Conservation (phyloP, 2,113 vertebrate species). For the Saiga tatarica region DNA sequence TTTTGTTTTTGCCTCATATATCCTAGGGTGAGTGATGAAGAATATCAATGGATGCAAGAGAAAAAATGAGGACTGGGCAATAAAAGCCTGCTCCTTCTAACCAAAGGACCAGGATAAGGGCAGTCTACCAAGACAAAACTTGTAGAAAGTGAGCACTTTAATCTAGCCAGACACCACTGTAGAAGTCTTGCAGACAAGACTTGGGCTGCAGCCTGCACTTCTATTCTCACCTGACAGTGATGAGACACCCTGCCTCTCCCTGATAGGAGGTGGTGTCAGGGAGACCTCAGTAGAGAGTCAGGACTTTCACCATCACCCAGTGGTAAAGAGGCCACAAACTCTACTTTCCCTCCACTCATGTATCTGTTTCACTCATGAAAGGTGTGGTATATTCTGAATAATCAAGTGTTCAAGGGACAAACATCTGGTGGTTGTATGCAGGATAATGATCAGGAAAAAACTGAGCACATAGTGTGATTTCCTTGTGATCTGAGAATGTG, state of each 20-base stretch:
- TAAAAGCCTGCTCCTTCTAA: background rate
- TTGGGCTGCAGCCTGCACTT: background rate
- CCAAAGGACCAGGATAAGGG: background rate
- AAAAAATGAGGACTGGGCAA: background rate
- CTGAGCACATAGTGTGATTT: background rate
- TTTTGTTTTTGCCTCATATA: background rate
- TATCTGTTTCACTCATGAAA: background rate
- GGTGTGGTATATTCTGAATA: background rate
- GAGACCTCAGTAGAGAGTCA: background rate
- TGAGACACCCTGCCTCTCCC: background rate
- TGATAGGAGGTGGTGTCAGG: background rate
- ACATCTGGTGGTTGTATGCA: background rate
- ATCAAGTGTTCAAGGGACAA: background rate
- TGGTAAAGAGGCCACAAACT: background rate
- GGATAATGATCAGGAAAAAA: background rate
- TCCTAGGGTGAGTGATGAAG: background rate
- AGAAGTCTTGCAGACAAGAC: background rate
- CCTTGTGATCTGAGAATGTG: background rate
- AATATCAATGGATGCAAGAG: background rate
- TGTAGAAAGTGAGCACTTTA: background rate
- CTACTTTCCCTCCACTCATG: background rate
- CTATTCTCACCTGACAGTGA: background rate
- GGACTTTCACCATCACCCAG: background rate
- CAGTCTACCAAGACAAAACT: background rate
- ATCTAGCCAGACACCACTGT: background rate